These are phyloP conservation scores for Agonopterix arenella DNA, from an alignment of 2,888 invertebrate species.

Conservation along the genomic window DNA sequence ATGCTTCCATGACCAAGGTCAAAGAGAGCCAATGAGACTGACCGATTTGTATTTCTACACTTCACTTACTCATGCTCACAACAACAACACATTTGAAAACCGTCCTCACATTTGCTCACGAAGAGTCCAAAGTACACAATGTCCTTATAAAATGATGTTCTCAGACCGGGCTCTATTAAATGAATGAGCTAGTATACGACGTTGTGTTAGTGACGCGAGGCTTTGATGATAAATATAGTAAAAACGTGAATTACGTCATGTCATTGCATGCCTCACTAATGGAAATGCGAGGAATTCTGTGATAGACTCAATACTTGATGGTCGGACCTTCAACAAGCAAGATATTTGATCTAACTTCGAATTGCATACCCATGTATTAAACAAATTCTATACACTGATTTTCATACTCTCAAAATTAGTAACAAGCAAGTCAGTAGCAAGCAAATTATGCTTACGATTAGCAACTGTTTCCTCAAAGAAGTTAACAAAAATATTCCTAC, in stretches of 20 bases:
- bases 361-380: too few species aligned
- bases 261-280: slow-evolving; percentile 7
- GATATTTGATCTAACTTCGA: too few species aligned
- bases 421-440: too few species aligned
- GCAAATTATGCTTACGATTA: too few species aligned
- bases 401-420: too few species aligned
- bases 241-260: slow-evolving; percentile 35
- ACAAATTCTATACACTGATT: too few species aligned
- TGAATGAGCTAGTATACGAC: slow-evolving; percentile 20
- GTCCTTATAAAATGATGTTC: slow-evolving; percentile 19
- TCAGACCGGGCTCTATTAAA: slow-evolving; percentile 12
- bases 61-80: slow-evolving; percentile 6
- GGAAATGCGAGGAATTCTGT: slow-evolving; percentile 4
- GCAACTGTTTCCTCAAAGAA: too few species aligned
- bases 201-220: slow-evolving; percentile 23
- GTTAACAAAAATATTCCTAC: too few species aligned
- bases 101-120: neutral
- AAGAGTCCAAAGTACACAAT: slow-evolving; percentile 20
- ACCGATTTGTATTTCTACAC: slow-evolving; percentile 19
- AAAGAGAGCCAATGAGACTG: neutral
- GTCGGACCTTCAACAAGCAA: too few species aligned
- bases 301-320: neutral
- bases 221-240: slow-evolving; percentile 31
- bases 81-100: neutral
- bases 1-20: slow-evolving; percentile 4